These are phyloP conservation scores for Chouioia cunea DNA, from an alignment of 2,888 invertebrate genomes.

Conservation along the genomic window DNA sequence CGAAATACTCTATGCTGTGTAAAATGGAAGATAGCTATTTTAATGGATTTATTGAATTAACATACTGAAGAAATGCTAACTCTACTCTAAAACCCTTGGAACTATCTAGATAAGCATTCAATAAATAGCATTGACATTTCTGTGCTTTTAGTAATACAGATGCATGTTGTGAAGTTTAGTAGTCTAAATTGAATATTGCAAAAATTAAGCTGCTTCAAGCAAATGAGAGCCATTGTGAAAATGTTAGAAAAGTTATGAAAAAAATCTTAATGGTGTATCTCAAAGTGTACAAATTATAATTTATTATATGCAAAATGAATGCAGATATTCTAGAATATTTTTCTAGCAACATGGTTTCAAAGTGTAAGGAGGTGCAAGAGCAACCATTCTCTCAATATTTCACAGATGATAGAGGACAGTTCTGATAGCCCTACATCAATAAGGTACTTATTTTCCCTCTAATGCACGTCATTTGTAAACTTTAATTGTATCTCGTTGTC, in stretches of 20 bases:
- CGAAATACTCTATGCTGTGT: constrained; percentile 38
- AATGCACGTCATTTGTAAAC: constrained; percentile 1
- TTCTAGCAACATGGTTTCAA: constrained; percentile 34
- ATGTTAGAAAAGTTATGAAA: constrained; percentile 19
- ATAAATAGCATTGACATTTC: constrained; percentile 25
- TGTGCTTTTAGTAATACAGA: constrained; percentile 18
- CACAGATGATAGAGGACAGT: constrained; percentile 63
- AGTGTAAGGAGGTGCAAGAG: constrained; percentile 32
- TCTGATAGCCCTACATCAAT: constrained; percentile 63
- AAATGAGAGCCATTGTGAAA: constrained; percentile 23
- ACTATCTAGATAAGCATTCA: constrained; percentile 16
- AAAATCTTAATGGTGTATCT: constrained; percentile 18
- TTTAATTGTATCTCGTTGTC: neutral
- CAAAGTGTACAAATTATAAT: constrained; percentile 30
- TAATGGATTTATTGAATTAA: constrained; percentile 30
- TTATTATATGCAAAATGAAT: constrained; percentile 26
- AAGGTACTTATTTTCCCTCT: constrained; percentile 56
- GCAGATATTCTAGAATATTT: constrained; percentile 31
- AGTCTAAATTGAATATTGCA: constrained; percentile 6
- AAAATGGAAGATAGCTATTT: constrained; percentile 37
- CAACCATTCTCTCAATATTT: constrained; percentile 57
- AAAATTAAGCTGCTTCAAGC: neutral
- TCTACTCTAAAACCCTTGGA: constrained; percentile 5
- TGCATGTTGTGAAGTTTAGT: neutral
- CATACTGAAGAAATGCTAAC: constrained; percentile 16